These are phyloP conservation scores for Telmatochromis sp. DNA, from an alignment of 2,113 vertebrate species.

Conservation along the genomic window DNA sequence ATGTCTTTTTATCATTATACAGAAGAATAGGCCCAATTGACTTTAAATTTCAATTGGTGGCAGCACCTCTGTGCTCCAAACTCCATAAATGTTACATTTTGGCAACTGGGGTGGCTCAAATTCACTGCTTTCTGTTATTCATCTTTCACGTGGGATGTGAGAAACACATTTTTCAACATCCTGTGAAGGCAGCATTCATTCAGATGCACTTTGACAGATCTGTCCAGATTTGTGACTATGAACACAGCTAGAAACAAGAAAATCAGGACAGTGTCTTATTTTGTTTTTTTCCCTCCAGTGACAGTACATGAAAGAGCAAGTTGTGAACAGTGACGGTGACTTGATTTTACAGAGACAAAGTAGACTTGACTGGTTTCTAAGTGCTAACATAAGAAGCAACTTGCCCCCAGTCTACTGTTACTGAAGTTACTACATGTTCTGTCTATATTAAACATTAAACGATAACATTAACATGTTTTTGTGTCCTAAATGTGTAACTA, in stretches of 20 bases:
- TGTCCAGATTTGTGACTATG: not conserved
- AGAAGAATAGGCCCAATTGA: not conserved
- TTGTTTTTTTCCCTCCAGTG: not conserved
- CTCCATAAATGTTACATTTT: not conserved
- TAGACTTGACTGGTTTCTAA: not conserved
- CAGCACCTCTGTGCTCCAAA: not conserved
- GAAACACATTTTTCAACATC: not conserved
- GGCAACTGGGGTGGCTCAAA: not conserved
- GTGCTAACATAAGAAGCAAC: not conserved
- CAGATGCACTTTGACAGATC: not conserved
- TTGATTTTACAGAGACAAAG: not conserved
- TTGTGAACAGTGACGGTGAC: slow-evolving; percentile 4
- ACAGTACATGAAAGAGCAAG: not conserved
- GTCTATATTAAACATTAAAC: not conserved
- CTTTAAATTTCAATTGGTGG: not conserved
- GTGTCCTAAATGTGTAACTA: not conserved
- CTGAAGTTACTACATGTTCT: not conserved
- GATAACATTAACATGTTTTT: not conserved
- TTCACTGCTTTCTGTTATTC: not conserved
- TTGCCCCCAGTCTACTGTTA: not conserved
- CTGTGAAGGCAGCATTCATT: not conserved
- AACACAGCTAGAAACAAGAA: not conserved
- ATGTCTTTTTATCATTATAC: not conserved
- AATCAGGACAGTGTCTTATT: not conserved
- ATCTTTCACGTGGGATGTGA: not conserved